Percentiles rank a stretch among this genome's conserved stretches.
These are phyloP conservation scores for Cynopterus sphinx DNA, from an alignment of 2,797 vertebrate species.

Conservation along the genomic window DNA sequence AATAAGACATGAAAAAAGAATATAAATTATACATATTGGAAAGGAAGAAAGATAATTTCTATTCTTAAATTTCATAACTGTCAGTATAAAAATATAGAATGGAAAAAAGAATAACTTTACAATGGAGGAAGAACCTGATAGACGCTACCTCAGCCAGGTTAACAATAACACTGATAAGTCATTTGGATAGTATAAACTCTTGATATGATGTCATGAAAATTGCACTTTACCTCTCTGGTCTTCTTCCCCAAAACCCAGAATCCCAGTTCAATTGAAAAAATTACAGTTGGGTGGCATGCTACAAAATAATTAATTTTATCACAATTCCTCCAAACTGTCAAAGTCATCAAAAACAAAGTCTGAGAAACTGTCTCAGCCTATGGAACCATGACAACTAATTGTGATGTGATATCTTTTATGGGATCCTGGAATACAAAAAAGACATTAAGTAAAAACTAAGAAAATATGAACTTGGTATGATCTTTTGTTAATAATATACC, in stretches of 20 bases:
- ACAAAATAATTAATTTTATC: neutral
- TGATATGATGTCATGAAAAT: neutral
- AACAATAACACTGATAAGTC: neutral
- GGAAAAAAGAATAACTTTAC: neutral
- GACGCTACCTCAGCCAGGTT: neutral
- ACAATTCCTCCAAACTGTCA: neutral
- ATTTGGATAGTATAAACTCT: neutral
- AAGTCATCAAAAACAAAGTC: neutral
- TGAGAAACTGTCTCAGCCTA: neutral
- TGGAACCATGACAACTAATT: too few relatives aligned
- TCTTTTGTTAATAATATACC: neutral
- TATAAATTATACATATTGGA: neutral
- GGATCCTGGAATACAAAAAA: neutral
- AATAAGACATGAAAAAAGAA: neutral
- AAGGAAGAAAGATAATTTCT: neutral
- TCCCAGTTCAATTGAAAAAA: neutral
- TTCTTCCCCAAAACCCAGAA: neutral
- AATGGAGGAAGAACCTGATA: neutral
- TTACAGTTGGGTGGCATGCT: neutral
- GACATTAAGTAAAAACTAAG: neutral
- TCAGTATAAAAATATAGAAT: neutral
- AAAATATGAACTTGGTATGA: neutral
- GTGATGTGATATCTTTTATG: neutral
- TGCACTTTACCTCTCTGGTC: neutral
- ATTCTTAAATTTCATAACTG: neutral